Evolutionary conservation across 2,797 vertebrate genomes (phyloP), one percentile per base, ranked within the genome.

Genomic region (Adelosebastes latens): DNA sequence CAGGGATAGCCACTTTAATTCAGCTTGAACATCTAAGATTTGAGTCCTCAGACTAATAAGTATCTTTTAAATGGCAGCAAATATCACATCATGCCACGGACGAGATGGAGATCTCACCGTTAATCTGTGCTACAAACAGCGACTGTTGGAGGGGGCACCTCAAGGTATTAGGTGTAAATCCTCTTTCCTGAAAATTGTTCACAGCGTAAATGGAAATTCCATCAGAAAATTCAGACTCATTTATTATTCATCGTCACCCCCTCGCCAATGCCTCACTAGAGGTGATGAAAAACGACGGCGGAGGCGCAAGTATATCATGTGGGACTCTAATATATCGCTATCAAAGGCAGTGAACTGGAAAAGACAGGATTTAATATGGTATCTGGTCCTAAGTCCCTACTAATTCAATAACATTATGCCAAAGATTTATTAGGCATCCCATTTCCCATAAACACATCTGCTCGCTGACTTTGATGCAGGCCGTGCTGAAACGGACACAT

Each of bases 241-340:
- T 94, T 95, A 96, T 96, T 95, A 96, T 96, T 95, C 94, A 96
- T 94, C 53, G 70, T 93, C 86, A 82, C 80, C 92, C 65, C 71
- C 68, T 90, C 72, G 4, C 88, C 82, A 67, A 64, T 49, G 82
- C 84, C 87, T 85, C 61, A 24, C 81, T 63, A 70, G 82, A 90
- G 88, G 92, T 93, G 93, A 93, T 91, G 93, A 93, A 92, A 94
- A 93, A 75, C 22, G 86, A 79, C 14, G 87, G 80, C 20, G 58
- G 92, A 92, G 90, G 85, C 62, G 68, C 84, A 84, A 93, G 92
- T 95, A 89, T 92, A 96, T 96, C 93, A 95, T 90, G 83, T 88
- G 92, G 82, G 87, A 90, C 84, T 93, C 82, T 77, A 88, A 94
- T 95, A 92, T 90, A 90, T 93, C 14, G 76, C 88, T 84, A 92